Conservation (phyloP, 2,113 vertebrate species). For the Cavia aperea region DNA sequence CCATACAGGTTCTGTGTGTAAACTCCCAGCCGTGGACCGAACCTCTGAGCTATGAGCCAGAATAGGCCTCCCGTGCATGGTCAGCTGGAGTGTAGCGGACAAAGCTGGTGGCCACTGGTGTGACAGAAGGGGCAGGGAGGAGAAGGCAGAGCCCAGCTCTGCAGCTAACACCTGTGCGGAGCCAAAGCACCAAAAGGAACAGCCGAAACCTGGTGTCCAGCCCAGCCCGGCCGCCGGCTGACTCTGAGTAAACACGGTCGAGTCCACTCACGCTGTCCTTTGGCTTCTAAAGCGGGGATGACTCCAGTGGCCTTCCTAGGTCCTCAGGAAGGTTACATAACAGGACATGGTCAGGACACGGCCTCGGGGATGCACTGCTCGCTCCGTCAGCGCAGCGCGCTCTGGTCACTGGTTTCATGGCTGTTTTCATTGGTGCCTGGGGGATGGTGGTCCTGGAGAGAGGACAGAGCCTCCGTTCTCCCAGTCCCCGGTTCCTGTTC, state of each 20-base stretch:
- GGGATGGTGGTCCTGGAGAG: background rate
- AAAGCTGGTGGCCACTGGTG: too few species aligned
- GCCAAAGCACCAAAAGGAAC: too few species aligned
- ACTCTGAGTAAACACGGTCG: fast-evolving
- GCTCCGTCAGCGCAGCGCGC: fast-evolving
- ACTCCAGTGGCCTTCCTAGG: background rate
- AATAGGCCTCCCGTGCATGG: background rate
- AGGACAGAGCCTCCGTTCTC: background rate
- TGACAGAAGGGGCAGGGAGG: background rate
- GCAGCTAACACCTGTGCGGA: background rate
- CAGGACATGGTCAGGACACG: background rate
- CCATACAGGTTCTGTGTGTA: background rate
- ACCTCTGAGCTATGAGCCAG: background rate
- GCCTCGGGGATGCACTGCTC: background rate
- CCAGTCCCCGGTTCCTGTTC: background rate
- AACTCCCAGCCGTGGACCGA: too few species aligned
- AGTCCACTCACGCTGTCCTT: fast-evolving
- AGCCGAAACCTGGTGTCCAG: background rate
- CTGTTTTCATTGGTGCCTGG: background rate
- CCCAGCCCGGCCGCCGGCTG: background rate
- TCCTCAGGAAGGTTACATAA: background rate
- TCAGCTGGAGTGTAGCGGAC: background rate
- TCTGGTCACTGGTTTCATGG: background rate
- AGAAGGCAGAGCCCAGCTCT: fast-evolving
- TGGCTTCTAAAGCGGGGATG: background rate